Evolutionary conservation across 2,797 vertebrate genomes (phyloP).

Genomic region (Parauchenoglanis punctatus): DNA sequence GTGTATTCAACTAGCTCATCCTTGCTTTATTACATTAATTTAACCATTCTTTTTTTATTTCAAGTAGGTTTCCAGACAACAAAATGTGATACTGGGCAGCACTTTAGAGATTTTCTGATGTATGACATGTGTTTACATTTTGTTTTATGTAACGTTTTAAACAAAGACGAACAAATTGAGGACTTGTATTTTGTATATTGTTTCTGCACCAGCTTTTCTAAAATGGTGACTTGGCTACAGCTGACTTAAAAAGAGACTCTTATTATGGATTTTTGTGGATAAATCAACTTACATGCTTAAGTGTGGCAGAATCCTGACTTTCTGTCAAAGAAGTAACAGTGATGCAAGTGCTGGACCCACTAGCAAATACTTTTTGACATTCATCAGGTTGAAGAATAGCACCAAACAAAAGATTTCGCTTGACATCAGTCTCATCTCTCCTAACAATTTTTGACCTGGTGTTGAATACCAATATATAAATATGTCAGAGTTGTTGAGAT

Average conservation of each 20-base stretch:
- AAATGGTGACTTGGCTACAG: background rate
- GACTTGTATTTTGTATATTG: background rate
- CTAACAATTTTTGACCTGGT: background rate
- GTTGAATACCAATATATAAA: background rate
- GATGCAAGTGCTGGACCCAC: background rate
- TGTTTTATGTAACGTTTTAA: background rate
- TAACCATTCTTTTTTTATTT: background rate
- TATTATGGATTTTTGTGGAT: background rate
- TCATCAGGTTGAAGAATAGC: background rate
- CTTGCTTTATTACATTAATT: background rate
- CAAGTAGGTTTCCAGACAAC: background rate
- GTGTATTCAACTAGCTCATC: background rate
- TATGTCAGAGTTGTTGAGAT: slow-evolving; percentile 5
- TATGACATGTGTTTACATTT: background rate
- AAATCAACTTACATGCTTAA: background rate
- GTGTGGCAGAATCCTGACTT: background rate
- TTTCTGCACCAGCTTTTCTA: background rate
- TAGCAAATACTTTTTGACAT: background rate
- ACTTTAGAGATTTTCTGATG: background rate
- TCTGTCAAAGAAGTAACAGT: background rate
- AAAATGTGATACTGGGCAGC: background rate
- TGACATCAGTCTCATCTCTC: background rate
- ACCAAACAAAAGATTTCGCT: background rate
- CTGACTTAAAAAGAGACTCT: background rate
- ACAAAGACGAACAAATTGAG: background rate